Base-by-base conservation (phyloP, 2,797 vertebrate species). In the Morus bassanus region DNA sequence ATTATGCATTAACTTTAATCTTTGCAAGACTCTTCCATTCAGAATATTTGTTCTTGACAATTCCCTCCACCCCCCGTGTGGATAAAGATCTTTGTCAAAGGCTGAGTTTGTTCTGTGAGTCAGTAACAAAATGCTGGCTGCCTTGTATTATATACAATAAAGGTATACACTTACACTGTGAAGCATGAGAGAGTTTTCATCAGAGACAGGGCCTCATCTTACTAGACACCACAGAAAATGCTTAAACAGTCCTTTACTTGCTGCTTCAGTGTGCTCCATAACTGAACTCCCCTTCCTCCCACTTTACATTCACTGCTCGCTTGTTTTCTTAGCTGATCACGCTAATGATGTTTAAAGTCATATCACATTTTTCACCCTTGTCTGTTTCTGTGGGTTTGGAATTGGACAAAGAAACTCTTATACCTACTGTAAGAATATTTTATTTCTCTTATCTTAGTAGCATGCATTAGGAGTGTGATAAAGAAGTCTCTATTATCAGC, bases 11-110 rank as follows among this genome's bases (percentile, higher is more conserved):
- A 48, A 73, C 35, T 3, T 65, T 7, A 46, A 15, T 30, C 56
- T 53, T 37, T 56, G 56, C 35, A 80, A 79, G 43, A 24, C 13
- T 63, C 35, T 60, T 67, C 60, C 28, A 21, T n/a, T 60, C 64
- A 61, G 53, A 76, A 13, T 46, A 35, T 45, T 80, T 64, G 13
- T 30, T 67, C 53, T 57, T 31, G 18, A 41, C 43, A 41, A 67
- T 19, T 9, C 7, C 13, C 9, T 69, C 45, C 41, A 39, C 7
- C 6, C 8, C 0, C 22, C 0, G 0, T 5, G 23, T 5, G 5
- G 25, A 75, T 50, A 25, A 56, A 68, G 30, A 46, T 7, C 54
- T 78, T 88, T 85, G 33, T 78, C 21, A 30, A 45, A 91, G 37
- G 15, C 24, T 30, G 28, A 53, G 35, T 83, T 92, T 77, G 35